These are phyloP conservation scores for Rapana venosa DNA, from an alignment of 2,888 invertebrate genomes.

Conservation along the genomic window DNA sequence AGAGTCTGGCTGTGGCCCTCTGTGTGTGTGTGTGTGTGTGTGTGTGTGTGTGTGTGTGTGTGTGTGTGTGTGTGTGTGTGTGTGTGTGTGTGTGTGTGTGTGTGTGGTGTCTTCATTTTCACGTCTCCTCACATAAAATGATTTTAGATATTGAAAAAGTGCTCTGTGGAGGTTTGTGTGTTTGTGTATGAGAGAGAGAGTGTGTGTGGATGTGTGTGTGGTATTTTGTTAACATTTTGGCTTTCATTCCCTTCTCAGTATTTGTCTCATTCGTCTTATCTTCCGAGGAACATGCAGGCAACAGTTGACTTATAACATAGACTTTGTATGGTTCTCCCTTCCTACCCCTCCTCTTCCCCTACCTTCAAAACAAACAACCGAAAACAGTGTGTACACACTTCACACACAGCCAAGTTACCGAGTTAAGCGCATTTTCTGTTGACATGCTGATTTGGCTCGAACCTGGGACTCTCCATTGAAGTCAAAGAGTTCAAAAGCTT, in stretches of 20 bases:
- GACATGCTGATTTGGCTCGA: neutral
- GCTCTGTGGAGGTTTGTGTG: no score
- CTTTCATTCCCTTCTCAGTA: neutral
- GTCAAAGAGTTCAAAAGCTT: neutral
- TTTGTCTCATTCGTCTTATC: neutral
- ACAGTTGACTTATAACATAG: no score
- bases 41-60: neutral
- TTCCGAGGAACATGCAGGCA: neutral
- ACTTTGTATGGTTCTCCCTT: no score
- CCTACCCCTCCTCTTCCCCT: no score
- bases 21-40: constrained; percentile 1
- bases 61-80: neutral
- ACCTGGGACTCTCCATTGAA: neutral
- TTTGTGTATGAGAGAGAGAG: no score
- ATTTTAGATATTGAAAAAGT: no score
- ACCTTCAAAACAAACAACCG: no score
- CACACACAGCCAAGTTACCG: no score
- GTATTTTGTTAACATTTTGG: neutral
- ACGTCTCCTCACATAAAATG: no score
- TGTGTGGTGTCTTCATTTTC: no score
- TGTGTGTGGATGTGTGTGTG: neutral
- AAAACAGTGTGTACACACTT: no score
- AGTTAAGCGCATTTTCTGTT: neutral
- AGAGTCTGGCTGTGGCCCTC: neutral
- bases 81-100: no score